Percentiles rank a stretch among this genome's conserved stretches.
Conservation (phyloP, 2,113 vertebrate species). For the Cyanistes caeruleus region DNA sequence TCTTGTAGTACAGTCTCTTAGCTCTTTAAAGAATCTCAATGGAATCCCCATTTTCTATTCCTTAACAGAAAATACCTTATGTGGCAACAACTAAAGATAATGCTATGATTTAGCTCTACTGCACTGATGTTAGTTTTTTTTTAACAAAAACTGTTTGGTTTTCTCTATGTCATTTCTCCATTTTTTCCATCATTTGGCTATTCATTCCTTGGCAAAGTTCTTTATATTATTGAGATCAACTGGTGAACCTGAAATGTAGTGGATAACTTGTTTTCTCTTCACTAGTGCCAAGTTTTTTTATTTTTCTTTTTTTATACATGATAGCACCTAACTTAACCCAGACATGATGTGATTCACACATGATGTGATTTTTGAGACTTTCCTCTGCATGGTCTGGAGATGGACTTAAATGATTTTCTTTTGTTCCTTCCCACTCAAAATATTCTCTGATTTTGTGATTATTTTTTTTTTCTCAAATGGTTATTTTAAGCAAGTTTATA, state of each 20-base stretch:
- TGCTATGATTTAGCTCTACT: neutral
- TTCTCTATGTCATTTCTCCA: neutral
- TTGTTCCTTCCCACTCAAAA: neutral
- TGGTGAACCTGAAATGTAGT: neutral
- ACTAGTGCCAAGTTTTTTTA: neutral
- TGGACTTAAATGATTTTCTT: neutral
- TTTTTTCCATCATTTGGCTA: neutral
- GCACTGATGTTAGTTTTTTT: neutral
- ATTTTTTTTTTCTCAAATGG: neutral
- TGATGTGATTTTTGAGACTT: neutral
- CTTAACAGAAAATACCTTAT: neutral
- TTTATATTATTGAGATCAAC: neutral
- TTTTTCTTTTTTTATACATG: neutral
- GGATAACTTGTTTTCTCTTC: neutral
- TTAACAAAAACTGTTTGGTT: neutral
- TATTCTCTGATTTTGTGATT: neutral
- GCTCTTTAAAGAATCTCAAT: neutral
- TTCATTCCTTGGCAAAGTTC: neutral
- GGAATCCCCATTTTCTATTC: neutral
- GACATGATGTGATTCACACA: neutral
- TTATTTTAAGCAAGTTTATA: neutral
- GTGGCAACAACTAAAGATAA: neutral
- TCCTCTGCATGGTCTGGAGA: fast-evolving
- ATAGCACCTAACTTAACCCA: neutral
- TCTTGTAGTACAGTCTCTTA: neutral